Evolutionary conservation across 2,888 invertebrate genomes (phyloP), one percentile per base, ranked within the genome.

Genomic region (Hymenopus coronatus): DNA sequence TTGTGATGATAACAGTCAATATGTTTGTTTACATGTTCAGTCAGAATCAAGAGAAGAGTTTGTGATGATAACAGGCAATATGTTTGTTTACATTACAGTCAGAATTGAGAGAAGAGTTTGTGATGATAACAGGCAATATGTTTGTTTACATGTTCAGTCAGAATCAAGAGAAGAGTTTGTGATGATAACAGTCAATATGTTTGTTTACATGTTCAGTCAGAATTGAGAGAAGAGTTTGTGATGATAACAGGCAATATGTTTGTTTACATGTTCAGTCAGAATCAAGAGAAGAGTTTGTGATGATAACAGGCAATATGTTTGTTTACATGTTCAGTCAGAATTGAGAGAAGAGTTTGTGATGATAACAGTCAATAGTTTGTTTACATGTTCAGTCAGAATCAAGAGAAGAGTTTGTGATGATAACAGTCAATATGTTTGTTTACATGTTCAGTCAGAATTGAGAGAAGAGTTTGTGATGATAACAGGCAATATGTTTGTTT

Each of bases 391-490:
- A 87, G 4, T 70, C 54, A 70, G 20, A 70, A 20, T 81, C n/a
- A 8, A 89, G 92, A 46, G 91, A 93, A 30, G 93, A 94, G 89
- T 96, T 95, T 91, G 92, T 96, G 15, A 92, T 95, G 84, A 93
- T 96, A 40, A 95, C 94, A 91, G n/a, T 33, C n/a, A 25, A 46
- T n/a, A 40, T 40, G 81, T 54, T 54, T 88, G 28, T 25, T 87
- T 87, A 27, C 83, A 90, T 90, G 82, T 86, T 15, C 28, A 87
- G 4, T 70, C 54, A 70, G 20, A 70, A 20, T 81, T 27, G 9
- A 89, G 92, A 46, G 91, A 93, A 30, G 93, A 94, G 89, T 96
- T 95, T 91, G 92, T 96, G 15, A 92, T 95, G 84, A 93, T 96
- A 40, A 95, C 94, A 91, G 28, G 0, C n/a, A 25, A 46, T n/a